Base-by-base conservation (phyloP, 2,888 invertebrate species). In the Barypeithes pellucidus region DNA sequence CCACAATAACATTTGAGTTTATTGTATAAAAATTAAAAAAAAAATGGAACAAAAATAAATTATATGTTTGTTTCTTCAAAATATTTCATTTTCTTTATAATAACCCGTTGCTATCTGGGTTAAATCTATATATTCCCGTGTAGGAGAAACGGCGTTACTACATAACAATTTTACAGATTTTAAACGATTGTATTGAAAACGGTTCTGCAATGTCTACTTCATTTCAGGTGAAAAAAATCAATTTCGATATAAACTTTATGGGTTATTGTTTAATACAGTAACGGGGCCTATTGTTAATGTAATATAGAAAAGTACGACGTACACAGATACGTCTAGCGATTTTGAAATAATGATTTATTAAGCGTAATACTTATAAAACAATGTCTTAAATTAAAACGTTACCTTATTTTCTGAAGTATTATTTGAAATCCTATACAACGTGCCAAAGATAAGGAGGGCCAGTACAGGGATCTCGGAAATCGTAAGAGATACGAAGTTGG, bases 171-270 rank as follows among this genome's bases (percentile, higher is more conserved):
- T 47, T 43, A 9, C 12, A 18, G 47, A 47, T 47, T 11, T 47
- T 20, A 11, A 20, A 20, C 47, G 47, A 47, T 47, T 47, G 47
- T 47, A 47, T 47, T 47, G 47, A 47, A 47, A 47, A 47, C 9
- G 8, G 11, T 47, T 47, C 20, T 47, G 47, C 47, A 47, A 47
- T 47, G 16, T 7, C 18, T 47, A 47, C 20, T 20, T 11, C 20
- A 47, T 47, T 47, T 47, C 20, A 20, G 20, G 20, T 20, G 20
- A 20, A 47, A 47, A n/a, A 47, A 47, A 47, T 47, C 47, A 47
- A 47, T 47, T 47, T 18, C 47, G 47, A 11, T 47, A 47, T 20
- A 47, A 20, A 20, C 18, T 47, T 47, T 47, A 47, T 47, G 20
- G 47, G 47, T 47, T 47, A 47, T 47, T 47, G 47, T 47, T 47